Percentiles rank a stretch among this genome's conserved stretches.
Evolutionary conservation across 2,113 vertebrate species (phyloP).

Genomic region (Clupea harengus): DNA sequence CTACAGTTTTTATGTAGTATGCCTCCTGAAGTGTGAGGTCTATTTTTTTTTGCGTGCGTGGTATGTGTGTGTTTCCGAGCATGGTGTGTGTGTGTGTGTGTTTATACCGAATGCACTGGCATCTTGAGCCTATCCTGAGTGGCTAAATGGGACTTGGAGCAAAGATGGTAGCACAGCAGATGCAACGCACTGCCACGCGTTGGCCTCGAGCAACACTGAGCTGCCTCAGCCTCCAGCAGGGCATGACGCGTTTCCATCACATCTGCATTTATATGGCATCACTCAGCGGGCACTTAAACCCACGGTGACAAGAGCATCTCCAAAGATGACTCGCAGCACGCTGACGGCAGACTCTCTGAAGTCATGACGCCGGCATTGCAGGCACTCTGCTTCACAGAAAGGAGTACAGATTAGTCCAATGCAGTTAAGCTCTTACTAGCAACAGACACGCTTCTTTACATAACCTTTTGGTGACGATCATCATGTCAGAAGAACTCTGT

Average conservation of each 20-base stretch:
- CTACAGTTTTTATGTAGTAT: no score
- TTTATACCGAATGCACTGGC: background rate
- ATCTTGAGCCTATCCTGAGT: no score
- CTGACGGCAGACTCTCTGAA: conserved; percentile 17
- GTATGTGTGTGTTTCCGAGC: conserved; percentile 5
- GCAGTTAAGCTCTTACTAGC: background rate
- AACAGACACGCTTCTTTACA: background rate
- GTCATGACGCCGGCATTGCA: background rate
- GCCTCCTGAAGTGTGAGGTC: no score
- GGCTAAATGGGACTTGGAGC: no score
- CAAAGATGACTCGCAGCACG: background rate
- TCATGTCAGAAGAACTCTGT: background rate
- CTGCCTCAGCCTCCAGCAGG: background rate
- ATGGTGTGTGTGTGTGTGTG: conserved; percentile 12
- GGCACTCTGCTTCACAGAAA: background rate
- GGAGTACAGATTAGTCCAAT: background rate
- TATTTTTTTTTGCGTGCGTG: no score
- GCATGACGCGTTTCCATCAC: background rate
- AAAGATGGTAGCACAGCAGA: background rate
- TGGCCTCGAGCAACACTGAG: background rate
- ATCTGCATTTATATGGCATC: background rate
- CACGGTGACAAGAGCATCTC: background rate
- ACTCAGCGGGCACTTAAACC: background rate
- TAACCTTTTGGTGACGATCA: background rate
- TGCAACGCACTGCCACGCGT: background rate